phyloP scores from a whole-genome alignment of 2,888 invertebrate genomes.

The Pollenia amentaria region DNA sequence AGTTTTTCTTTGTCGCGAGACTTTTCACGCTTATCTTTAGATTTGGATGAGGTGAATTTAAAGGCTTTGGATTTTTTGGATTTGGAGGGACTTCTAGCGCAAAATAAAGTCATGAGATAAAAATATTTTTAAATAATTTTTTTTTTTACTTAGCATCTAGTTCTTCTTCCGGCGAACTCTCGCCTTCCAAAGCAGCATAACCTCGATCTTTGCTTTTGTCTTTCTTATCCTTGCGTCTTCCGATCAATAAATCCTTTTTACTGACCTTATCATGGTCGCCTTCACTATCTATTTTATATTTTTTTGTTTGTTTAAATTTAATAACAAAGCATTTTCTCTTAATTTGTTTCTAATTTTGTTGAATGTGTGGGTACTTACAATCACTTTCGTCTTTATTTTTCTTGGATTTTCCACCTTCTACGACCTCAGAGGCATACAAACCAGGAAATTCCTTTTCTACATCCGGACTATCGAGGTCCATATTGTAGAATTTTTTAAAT shows the following conservation, averaged over 20 bases:
- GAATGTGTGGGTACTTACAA: slow-evolving; percentile 86
- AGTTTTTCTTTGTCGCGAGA: slow-evolving; percentile 92
- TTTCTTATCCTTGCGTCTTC: slow-evolving; percentile 93
- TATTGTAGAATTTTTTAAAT: slow-evolving; percentile 66
- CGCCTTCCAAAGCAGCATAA: slow-evolving; percentile 95
- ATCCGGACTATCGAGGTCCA: slow-evolving; percentile 89
- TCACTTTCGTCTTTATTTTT: slow-evolving; percentile 91
- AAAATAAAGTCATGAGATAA: slow-evolving; percentile 1
- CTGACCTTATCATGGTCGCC: slow-evolving; percentile 91
- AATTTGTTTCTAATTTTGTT: slow-evolving; percentile 1
- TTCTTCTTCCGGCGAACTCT: slow-evolving; percentile 95
- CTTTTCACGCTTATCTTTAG: slow-evolving; percentile 93
- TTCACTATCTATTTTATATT: slow-evolving; percentile 89
- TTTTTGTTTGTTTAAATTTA: not conserved
- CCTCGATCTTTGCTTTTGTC: slow-evolving; percentile 93
- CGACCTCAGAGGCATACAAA: slow-evolving; percentile 92
- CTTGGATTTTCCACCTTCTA: slow-evolving; percentile 78
- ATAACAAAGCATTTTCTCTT: not conserved
- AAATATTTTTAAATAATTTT: not conserved
- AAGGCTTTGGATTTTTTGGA: slow-evolving; percentile 95
- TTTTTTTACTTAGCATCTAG: slow-evolving; percentile 89
- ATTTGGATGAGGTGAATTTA: slow-evolving; percentile 93
- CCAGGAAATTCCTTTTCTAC: slow-evolving; percentile 96
- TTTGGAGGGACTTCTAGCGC: slow-evolving; percentile 91
- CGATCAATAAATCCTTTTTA: slow-evolving; percentile 91